Base-by-base conservation (phyloP, 2,113 vertebrate species). In the Gopherus flavomarginatus region DNA sequence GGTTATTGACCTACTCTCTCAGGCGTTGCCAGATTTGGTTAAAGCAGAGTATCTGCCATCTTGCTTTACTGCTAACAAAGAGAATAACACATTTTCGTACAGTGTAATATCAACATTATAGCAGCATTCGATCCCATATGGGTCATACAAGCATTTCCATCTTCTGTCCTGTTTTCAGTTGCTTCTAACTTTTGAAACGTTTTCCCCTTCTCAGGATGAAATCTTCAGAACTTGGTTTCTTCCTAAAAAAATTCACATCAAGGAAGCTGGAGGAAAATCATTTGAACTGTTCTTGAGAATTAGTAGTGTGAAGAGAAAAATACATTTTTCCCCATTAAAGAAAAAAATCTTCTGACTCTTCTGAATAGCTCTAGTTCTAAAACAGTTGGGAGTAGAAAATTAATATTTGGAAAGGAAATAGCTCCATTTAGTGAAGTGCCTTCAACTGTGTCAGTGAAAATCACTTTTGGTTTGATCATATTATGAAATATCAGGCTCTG, bases 401-500 rank as follows among this genome's bases (percentile, higher is more conserved):
- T 38, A 77, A 79, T 56, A 29, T 85, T 85, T 44, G 29, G 65
- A 90, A 93, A 80, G 17, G 53, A 91, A 93, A 88, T 5, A 65
- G 26, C 11, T 75, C 1, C 85, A 22, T 72, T 72, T 91, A 85
- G 53, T 79, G 88, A 59, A 95, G 17, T 14, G 72, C 8, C 84
- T 47, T 77, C 54, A 88, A 47, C 16, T 9, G 91, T 78, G 29
- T 88, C 31, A 87, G 11, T 0, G 5, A 82, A 82, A 54, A 82
- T 56, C 26, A 38, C 52, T 82, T 82, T n/a, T 56, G 81, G 8
- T 75, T 83, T 22, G 12, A 93, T 17, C 90, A 91, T 91, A 57
- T 54, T 57, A 88, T 88, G 19, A 89, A 96, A 90, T 93, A 88
- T 57, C 1, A 65, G 75, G 79, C 92, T 95, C 90, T 94, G 82